Evolutionary conservation across 2,888 invertebrate genomes (phyloP).

Genomic region (Nymphalis urticae): DNA sequence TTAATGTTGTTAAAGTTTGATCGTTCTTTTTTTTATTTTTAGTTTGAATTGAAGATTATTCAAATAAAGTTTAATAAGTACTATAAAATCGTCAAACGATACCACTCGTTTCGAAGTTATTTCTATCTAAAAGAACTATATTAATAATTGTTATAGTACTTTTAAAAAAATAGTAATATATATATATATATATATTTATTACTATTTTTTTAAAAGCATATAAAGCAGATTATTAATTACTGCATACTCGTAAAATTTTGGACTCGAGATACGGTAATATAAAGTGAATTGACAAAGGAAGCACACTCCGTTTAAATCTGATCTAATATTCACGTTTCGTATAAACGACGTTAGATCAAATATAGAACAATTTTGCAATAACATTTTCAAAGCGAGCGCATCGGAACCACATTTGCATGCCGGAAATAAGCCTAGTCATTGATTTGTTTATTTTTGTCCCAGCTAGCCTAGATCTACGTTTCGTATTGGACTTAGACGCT

Average conservation of each 20-base stretch:
- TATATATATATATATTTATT: too few species aligned
- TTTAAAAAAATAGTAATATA: too few species aligned
- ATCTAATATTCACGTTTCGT: conserved; percentile 2
- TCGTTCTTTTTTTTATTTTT: too few species aligned
- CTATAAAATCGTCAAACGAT: too few species aligned
- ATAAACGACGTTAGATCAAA: conserved; percentile 9
- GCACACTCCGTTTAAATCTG: not conserved
- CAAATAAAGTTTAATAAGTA: too few species aligned
- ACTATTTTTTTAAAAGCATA: too few species aligned
- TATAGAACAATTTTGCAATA: conserved; percentile 25
- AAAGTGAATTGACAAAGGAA: not conserved
- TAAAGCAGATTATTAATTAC: not conserved
- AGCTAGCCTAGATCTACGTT: conserved; percentile 14
- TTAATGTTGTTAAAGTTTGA: too few species aligned
- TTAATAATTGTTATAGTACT: too few species aligned
- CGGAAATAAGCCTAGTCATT: conserved; percentile 29
- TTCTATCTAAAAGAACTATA: too few species aligned
- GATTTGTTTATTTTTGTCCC: conserved; percentile 30
- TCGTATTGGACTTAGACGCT: conserved; percentile 6
- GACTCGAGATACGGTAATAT: not conserved
- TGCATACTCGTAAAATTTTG: not conserved
- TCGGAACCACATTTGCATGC: conserved; percentile 24
- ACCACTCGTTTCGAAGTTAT: too few species aligned
- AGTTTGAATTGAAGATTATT: too few species aligned
- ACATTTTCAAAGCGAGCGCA: conserved; percentile 25